Evolutionary conservation across 2,113 vertebrate genomes (phyloP).

Genomic region (Grus americana): DNA sequence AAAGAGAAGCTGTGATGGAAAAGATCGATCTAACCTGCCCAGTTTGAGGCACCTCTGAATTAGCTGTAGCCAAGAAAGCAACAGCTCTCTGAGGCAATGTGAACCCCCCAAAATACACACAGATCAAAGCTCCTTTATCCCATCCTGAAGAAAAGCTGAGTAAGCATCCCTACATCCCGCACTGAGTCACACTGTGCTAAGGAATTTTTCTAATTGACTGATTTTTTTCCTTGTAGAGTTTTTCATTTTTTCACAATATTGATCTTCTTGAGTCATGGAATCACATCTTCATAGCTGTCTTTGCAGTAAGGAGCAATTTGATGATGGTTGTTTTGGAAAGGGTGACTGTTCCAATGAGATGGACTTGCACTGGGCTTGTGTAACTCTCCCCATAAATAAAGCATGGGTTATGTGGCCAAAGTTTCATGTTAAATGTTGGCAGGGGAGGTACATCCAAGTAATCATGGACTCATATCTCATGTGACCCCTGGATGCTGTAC

Average conservation of each 20-base stretch:
- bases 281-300: not conserved
- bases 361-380: not conserved
- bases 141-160: not conserved
- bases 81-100: not conserved
- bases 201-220: not conserved
- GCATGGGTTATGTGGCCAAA: not conserved
- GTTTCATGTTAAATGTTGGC: not conserved
- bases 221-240: not conserved
- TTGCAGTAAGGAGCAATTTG: constrained; percentile 37
- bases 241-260: accelerated
- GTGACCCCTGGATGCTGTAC: not conserved
- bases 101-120: not conserved
- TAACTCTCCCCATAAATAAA: not conserved
- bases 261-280: accelerated
- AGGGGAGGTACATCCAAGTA: not conserved
- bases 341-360: not conserved
- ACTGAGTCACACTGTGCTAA: accelerated
- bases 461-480: accelerated
- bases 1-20: not conserved
- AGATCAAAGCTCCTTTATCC: not conserved
- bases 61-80: not conserved
- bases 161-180: not conserved
- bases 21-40: accelerated
- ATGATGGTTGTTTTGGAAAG: not conserved
- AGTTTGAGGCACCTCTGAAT: not conserved